Evolutionary conservation across 2,797 vertebrate genomes (phyloP), one percentile per base, ranked within the genome.

Genomic region (Glyptemys insculpta): DNA sequence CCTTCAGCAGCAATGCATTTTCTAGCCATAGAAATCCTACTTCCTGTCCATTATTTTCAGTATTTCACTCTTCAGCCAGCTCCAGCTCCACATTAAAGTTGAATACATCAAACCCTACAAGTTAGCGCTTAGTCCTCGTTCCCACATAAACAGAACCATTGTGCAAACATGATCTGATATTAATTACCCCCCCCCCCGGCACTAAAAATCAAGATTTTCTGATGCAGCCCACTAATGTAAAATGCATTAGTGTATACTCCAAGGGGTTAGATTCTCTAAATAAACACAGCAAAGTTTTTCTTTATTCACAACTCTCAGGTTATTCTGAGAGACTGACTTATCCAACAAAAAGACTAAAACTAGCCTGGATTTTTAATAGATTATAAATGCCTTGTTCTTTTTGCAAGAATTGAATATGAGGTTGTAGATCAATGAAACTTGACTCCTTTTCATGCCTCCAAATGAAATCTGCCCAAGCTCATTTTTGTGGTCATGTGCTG

Each of bases 111-210:
- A 49, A 96, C 94, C 86, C 85, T 97, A 92, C 95, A 96, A 93
- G 96, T 95, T 97, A 97, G 96, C 97, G 93, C 96, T 98, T 96
- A 95, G 93, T 97, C 97, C 94, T 98, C 97, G 96, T 98, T 98
- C 98, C 98, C 97, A 98, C 98, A 97, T 98, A 98, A 98, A 98
- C 97, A 98, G 97, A 98, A 98, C 97, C 97, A 98, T 98, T 98
- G 98, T 98, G 98, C 98, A 98, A 98, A 98, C 97, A 98, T 98
- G 97, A 98, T 98, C 98, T 97, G 98, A 98, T 98, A 98, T 98
- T 98, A 98, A 98, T 98, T 98, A 98, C 97, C 97, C 98, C 98
- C 98, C 96, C 98, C 98, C 98, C 96, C 98, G 98, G 97, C 97
- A 97, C 97, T 97, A 97, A 97, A 98, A 98, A 96, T 98, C 98